Percentiles rank a stretch among this genome's conserved stretches.
These are phyloP conservation scores for Neosilurus mollespiculum DNA, from an alignment of 2,797 vertebrate species.

Conservation along the genomic window DNA sequence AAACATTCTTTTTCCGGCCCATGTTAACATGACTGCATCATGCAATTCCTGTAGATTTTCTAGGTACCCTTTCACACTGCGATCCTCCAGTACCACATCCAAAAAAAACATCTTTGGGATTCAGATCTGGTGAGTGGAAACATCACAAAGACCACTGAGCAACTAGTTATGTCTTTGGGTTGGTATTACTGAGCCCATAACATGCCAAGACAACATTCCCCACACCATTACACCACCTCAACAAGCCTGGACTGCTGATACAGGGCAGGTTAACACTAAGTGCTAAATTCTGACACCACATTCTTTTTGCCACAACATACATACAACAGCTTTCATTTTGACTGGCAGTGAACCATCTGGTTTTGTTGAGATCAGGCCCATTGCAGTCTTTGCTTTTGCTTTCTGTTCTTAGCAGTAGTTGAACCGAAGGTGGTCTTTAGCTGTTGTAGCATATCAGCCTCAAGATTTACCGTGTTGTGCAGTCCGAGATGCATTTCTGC, in stretches of 20 bases:
- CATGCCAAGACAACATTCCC: not conserved
- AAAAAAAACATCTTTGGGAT: not conserved
- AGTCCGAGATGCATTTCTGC: not conserved
- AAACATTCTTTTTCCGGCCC: not conserved
- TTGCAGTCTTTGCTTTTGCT: not conserved
- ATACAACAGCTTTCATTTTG: not conserved
- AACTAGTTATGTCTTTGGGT: too few relatives aligned
- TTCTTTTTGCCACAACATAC: not conserved
- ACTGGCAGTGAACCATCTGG: not conserved
- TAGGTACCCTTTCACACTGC: not conserved
- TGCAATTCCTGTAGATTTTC: not conserved
- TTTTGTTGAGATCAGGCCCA: not conserved
- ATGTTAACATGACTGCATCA: not conserved
- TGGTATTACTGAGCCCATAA: not conserved
- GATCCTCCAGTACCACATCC: not conserved
- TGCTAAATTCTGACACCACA: not conserved
- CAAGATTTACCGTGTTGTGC: not conserved
- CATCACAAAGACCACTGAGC: not conserved
- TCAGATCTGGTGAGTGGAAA: not conserved
- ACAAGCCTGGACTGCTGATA: not conserved
- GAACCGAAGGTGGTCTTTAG: not conserved
- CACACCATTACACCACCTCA: not conserved
- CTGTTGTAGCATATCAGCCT: not conserved
- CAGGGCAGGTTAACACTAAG: not conserved
- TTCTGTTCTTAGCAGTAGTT: not conserved